These are phyloP conservation scores for Urosaurus nigricauda DNA, from an alignment of 2,797 vertebrate genomes.

Conservation along the genomic window DNA sequence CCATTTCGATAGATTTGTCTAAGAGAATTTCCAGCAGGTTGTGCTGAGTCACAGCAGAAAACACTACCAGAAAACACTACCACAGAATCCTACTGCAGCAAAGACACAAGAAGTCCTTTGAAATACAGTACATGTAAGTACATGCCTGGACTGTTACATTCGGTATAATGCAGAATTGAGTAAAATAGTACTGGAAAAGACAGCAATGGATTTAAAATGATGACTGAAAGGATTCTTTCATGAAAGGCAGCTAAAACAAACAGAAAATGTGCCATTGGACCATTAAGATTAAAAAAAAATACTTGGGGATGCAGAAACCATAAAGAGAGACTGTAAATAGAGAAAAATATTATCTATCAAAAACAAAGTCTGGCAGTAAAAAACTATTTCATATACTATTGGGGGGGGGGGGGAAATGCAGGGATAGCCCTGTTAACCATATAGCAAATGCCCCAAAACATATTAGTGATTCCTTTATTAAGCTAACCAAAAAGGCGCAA, in stretches of 20 bases:
- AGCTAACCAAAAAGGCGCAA: no score
- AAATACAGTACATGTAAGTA: background rate
- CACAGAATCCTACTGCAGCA: background rate
- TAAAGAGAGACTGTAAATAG: background rate
- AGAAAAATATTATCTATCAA: background rate
- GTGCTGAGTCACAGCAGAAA: background rate
- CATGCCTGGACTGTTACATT: background rate
- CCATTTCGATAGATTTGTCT: background rate
- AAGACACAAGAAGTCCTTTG: background rate
- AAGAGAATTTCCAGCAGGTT: no score
- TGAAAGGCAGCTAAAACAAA: background rate
- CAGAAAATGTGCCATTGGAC: background rate
- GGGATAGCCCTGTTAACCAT: no score
- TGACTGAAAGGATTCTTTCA: background rate
- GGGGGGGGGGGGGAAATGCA: no score
- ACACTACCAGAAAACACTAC: background rate
- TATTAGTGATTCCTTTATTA: no score
- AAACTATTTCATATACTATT: no score
- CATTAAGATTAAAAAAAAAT: background rate
- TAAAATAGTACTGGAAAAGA: background rate
- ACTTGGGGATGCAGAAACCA: background rate
- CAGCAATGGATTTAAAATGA: background rate
- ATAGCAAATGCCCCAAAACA: no score
- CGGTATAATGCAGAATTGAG: background rate
- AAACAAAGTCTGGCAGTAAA: background rate